Base-by-base conservation (phyloP, 2,797 vertebrate species). In the Salmo trutta region DNA sequence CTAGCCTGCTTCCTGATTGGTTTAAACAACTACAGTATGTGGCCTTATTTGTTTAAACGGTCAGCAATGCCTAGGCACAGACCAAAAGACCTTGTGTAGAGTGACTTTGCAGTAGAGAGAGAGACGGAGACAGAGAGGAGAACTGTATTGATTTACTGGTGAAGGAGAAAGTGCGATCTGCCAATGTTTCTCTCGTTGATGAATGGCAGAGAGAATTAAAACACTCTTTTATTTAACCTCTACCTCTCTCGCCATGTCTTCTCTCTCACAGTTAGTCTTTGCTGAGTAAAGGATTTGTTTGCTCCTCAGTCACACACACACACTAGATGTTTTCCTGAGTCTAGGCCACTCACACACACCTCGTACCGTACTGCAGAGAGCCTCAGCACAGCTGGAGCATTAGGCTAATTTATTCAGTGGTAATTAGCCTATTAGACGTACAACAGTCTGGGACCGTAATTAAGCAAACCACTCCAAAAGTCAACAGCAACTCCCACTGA, bases 401-500 rank as follows among this genome's bases (percentile, higher is more conserved):
- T 90, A 90, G 84, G 81, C 91, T 94, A 91, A 93, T 94, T 92
- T 92, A 94, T 94, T 90, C 91, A 87, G 86, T 71, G 86, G 87
- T 93, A 94, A 94, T 94, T 93, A 94, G 91, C 81, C 91, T 90
- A 93, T 94, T 94, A 93, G 90, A 90, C 88, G 90, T 87, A 83
- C 91, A 93, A 93, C 93, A 94, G 91, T 94, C 91, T 92, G 92
- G 91, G 92, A 91, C 89, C 81, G 85, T 93, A 93, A 95, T 95
- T 94, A 93, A 92, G 91, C 91, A 92, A 92, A 95, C 87, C 85
- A 86, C 90, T 92, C 84, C 87, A 90, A 91, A 93, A 94, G 91
- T 93, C 91, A 92, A 92, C 90, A 90, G 83, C 89, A 91, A 92
- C 89, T 93, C 92, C 92, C 91, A 86, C 83, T 81, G 92, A 92